Conservation (phyloP, 2,113 vertebrate genomes). For the Carettochelys insculpta region DNA sequence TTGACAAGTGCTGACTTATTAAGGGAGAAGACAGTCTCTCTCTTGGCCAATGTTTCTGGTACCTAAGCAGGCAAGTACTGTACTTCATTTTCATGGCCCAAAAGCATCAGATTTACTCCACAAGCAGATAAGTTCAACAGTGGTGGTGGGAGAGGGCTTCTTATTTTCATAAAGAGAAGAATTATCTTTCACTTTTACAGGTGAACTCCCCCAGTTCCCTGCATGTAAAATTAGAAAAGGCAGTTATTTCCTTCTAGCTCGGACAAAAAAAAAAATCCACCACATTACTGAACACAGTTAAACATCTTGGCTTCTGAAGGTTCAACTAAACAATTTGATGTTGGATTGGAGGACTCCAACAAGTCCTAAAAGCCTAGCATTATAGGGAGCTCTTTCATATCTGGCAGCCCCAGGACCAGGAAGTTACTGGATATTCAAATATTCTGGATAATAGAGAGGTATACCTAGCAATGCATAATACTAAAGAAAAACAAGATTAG, state of each 20-base stretch:
- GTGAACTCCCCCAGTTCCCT: background rate
- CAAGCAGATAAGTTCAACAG: background rate
- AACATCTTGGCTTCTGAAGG: background rate
- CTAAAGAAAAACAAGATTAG: no score
- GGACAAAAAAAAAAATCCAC: background rate
- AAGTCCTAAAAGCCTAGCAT: background rate
- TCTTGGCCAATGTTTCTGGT: background rate
- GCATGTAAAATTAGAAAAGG: background rate
- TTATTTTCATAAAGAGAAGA: background rate
- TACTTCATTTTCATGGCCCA: background rate
- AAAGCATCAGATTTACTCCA: background rate
- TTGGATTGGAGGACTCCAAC: rapidly evolving
- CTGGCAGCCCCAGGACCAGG: no score
- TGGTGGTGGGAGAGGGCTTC: no score
- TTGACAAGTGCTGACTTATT: background rate
- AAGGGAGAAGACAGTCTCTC: background rate
- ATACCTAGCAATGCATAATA: no score
- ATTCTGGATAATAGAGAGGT: no score
- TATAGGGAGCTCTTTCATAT: no score
- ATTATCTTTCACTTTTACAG: background rate
- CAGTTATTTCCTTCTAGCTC: background rate
- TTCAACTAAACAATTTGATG: background rate
- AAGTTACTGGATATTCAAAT: no score
- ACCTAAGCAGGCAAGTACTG: background rate
- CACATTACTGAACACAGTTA: background rate